phyloP scores from a whole-genome alignment of 2,113 vertebrate genomes.

The Myotis brandtii region DNA sequence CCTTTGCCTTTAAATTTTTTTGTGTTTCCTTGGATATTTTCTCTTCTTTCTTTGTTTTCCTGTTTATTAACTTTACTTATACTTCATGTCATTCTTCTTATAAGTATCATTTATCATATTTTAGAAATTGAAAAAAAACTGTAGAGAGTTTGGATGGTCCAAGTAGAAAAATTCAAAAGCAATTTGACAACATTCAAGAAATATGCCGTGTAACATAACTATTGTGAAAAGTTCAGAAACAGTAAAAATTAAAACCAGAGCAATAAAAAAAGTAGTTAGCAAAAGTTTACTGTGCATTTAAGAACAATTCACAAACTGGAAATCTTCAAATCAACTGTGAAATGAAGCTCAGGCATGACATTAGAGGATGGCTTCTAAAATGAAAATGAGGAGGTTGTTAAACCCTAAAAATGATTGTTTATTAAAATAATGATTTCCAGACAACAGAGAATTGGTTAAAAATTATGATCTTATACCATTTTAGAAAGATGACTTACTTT shows the following conservation, averaged over 20 bases:
- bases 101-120: not conserved
- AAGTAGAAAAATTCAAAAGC: constrained; percentile 4
- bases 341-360: not conserved
- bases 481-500: not conserved
- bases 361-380: not conserved
- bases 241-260: not conserved
- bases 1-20: not conserved
- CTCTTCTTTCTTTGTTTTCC: not conserved
- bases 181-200: constrained; percentile 42
- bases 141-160: not conserved
- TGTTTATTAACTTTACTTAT: not conserved
- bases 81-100: not conserved
- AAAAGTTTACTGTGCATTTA: not conserved
- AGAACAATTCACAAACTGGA: not conserved
- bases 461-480: not conserved
- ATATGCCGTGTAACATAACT: constrained; percentile 38
- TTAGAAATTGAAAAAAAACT: not conserved
- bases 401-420: not conserved
- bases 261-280: not conserved
- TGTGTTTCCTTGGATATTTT: not conserved
- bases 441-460: not conserved
- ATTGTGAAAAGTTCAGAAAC: not conserved
- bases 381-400: not conserved
- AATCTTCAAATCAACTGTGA: not conserved
- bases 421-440: not conserved